phyloP scores from a whole-genome alignment of 1,140 invertebrate genomes.

The Zaprionus inermis region DNA sequence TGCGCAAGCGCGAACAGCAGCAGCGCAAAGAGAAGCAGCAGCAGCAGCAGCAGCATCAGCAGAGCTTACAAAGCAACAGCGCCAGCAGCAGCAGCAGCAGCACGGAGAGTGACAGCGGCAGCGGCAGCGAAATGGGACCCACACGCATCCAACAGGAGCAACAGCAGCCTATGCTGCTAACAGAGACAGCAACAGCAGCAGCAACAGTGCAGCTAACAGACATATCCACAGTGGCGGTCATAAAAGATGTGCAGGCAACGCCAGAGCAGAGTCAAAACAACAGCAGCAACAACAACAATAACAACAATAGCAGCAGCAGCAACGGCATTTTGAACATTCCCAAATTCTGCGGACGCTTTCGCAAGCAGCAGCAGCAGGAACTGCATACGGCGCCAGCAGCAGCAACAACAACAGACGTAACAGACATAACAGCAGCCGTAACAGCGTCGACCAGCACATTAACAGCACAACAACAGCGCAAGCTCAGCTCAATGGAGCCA shows the following conservation, averaged over 20 bases:
- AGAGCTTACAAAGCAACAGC: constrained; percentile 32
- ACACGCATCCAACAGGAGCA: not conserved
- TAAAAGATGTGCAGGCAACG: constrained; percentile 13
- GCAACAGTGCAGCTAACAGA: constrained; percentile 1
- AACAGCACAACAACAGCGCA: constrained; percentile 67
- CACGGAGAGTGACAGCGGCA: constrained; percentile 18
- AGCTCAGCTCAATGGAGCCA: constrained; percentile 73
- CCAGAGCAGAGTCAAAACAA: not conserved
- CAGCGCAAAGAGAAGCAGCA: constrained; percentile 52
- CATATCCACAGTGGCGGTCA: not conserved
- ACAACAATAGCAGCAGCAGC: constrained; percentile 22
- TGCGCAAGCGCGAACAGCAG: constrained; percentile 68
- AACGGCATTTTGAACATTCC: constrained; percentile 56
- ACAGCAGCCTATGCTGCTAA: constrained; percentile 6
- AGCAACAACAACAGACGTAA: constrained; percentile 21
- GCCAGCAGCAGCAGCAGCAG: not conserved
- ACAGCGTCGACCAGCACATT: constrained; percentile 22
- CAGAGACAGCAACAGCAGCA: constrained; percentile 21
- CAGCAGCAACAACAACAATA: constrained; percentile 27
- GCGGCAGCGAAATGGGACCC: constrained; percentile 28
- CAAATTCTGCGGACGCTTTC: constrained; percentile 62
- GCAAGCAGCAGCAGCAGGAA: constrained; percentile 43
- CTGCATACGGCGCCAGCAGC: constrained; percentile 28
- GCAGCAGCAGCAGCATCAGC: constrained; percentile 9
- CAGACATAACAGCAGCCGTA: constrained; percentile 1